Conservation (phyloP, 1,140 invertebrate genomes). For the Lasaia peninsularis region DNA sequence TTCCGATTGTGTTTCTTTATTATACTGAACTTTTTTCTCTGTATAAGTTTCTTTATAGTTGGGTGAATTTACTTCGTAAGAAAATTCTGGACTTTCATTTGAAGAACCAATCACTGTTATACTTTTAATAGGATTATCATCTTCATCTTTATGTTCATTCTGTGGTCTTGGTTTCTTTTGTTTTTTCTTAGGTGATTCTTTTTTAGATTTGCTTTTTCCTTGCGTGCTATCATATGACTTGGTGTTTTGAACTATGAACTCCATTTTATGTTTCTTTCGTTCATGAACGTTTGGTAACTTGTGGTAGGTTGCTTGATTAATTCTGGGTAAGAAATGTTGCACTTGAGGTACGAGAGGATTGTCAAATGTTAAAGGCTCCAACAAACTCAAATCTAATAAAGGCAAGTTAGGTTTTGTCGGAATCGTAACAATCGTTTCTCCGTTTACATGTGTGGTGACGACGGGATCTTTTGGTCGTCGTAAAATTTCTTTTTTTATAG, state of each 20-base stretch:
- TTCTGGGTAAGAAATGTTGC: constrained; percentile 63
- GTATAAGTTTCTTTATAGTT: constrained; percentile 59
- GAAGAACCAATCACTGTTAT: constrained; percentile 34
- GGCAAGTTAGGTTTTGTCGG: constrained; percentile 56
- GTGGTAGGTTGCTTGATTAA: constrained; percentile 51
- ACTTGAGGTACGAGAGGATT: constrained; percentile 69
- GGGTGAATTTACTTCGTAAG: constrained; percentile 56
- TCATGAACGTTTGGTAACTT: constrained; percentile 42
- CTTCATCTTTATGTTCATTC: constrained; percentile 28
- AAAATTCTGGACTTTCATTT: constrained; percentile 45
- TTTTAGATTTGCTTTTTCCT: constrained; percentile 37
- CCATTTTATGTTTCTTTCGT: constrained; percentile 45
- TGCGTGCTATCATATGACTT: constrained; percentile 46
- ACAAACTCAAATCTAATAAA: constrained; percentile 53
- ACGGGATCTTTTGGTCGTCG: constrained; percentile 40
- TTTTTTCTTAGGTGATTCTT: constrained; percentile 40
- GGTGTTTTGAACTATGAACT: constrained; percentile 43
- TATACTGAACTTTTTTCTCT: constrained; percentile 54
- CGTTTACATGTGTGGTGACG: constrained; percentile 45
- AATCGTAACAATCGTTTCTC: constrained; percentile 50
- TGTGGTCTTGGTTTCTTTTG: constrained; percentile 35
- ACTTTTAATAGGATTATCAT: constrained; percentile 27
- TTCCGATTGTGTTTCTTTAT: constrained; percentile 53
- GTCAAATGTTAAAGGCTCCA: constrained; percentile 61
- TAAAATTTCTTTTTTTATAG: constrained; percentile 35